These are phyloP conservation scores for Remorina albescens DNA, from an alignment of 2,797 vertebrate species.

Conservation along the genomic window DNA sequence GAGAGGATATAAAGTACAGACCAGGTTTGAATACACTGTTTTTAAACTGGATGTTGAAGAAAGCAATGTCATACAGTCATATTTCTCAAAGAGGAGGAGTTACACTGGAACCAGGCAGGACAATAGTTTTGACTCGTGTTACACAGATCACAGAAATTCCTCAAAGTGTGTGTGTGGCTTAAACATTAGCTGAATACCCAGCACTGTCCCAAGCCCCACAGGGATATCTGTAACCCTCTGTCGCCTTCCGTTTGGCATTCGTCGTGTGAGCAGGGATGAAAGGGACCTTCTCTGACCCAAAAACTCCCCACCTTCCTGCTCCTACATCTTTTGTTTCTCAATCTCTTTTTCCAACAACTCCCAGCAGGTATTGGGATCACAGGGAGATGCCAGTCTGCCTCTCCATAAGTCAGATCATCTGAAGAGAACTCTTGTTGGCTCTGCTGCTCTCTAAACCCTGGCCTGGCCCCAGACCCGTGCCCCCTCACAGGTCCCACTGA, in stretches of 20 bases:
- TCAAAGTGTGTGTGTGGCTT: slow-evolving; percentile 64
- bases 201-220: slow-evolving; percentile 66
- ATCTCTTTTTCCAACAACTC: slow-evolving; percentile 31
- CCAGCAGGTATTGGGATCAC: slow-evolving; percentile 55
- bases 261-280: slow-evolving; percentile 67
- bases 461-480: slow-evolving; percentile 14
- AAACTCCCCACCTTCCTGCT: slow-evolving; percentile 10
- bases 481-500: slow-evolving; percentile 4
- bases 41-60: slow-evolving; percentile 10
- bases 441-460: slow-evolving; percentile 22
- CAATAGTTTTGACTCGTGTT: slow-evolving; percentile 71
- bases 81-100: slow-evolving; percentile 22
- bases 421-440: slow-evolving; percentile 32
- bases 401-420: slow-evolving; percentile 47
- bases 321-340: slow-evolving; percentile 58
- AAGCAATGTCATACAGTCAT: not conserved
- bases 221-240: slow-evolving; percentile 77
- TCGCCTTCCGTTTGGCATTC: slow-evolving; percentile 78
- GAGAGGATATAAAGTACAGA: slow-evolving; percentile 36
- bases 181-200: slow-evolving; percentile 68
- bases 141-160: slow-evolving; percentile 77
- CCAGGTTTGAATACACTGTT: not conserved
- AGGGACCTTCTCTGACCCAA: slow-evolving; percentile 59
- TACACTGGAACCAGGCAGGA: slow-evolving; percentile 43
- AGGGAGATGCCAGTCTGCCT: slow-evolving; percentile 49